Conservation (phyloP, 1,140 invertebrate genomes). For the Diabrotica undecimpunctata region DNA sequence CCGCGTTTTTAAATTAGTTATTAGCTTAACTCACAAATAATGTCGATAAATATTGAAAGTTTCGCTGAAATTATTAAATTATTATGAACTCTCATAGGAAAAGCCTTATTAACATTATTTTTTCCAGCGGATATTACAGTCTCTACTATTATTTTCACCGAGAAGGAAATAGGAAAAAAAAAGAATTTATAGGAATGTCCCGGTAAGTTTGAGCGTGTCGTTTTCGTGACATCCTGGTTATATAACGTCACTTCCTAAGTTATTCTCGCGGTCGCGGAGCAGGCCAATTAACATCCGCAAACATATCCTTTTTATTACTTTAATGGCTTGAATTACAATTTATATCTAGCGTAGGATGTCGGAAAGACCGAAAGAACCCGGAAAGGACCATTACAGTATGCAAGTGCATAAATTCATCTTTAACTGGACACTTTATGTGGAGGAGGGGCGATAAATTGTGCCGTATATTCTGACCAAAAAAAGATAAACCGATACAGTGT, state of each 20-base stretch:
- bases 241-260: background rate
- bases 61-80: too few relatives aligned
- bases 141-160: background rate
- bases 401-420: background rate
- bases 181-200: background rate
- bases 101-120: too few relatives aligned
- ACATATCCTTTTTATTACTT: background rate
- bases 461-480: too few relatives aligned
- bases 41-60: too few relatives aligned
- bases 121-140: background rate
- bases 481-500: too few relatives aligned
- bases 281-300: background rate
- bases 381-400: background rate
- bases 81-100: too few relatives aligned
- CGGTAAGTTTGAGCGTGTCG: background rate
- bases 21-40: too few relatives aligned
- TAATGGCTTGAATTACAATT: conserved; percentile 3
- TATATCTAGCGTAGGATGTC: background rate
- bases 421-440: too few relatives aligned
- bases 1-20: too few relatives aligned
- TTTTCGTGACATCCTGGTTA: conserved; percentile 2
- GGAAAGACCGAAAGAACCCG: background rate
- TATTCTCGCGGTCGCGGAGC: background rate
- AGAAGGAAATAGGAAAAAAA: background rate
- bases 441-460: too few relatives aligned